Percentiles rank a stretch among this genome's conserved stretches.
Conservation (phyloP, 2,113 vertebrate species). For the Lasiurus cinereus region DNA sequence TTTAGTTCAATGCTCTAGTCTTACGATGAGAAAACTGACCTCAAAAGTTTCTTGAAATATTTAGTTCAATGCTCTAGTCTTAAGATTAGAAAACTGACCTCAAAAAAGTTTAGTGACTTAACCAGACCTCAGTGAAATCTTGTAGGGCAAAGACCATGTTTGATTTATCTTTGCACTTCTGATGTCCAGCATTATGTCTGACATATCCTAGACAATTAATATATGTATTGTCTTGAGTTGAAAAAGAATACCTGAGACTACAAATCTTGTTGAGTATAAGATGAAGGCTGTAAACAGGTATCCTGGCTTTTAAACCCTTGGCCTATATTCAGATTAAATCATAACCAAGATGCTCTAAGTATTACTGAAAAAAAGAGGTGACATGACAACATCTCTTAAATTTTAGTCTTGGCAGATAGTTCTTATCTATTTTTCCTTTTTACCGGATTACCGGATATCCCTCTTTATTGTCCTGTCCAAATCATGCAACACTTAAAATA, state of each 20-base stretch:
- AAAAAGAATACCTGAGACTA: background rate
- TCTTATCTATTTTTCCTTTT: constrained; percentile 74
- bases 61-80: constrained; percentile 9
- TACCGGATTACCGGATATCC: constrained; percentile 74
- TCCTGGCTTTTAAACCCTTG: constrained; percentile 43
- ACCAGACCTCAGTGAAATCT: constrained; percentile 11
- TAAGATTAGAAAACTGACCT: constrained; percentile 1
- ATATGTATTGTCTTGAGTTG: background rate
- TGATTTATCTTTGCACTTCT: background rate
- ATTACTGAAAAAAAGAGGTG: constrained; percentile 11
- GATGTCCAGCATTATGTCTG: background rate
- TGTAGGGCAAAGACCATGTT: background rate
- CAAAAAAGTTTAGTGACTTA: constrained; percentile 6
- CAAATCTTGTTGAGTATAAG: background rate
- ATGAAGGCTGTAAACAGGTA: constrained; percentile 19
- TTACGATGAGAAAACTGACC: constrained; percentile 1
- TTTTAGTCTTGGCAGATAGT: constrained; percentile 69
- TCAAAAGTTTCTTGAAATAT: background rate
- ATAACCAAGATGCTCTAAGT: constrained; percentile 57
- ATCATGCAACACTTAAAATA: constrained; percentile 74
- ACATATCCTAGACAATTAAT: constrained; percentile 1
- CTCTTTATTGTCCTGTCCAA: constrained; percentile 80
- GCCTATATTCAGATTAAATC: constrained; percentile 55
- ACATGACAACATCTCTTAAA: constrained; percentile 67
- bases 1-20: constrained; percentile 3